Base-by-base conservation (phyloP, 2,797 vertebrate genomes). In the Chaunax sp. region DNA sequence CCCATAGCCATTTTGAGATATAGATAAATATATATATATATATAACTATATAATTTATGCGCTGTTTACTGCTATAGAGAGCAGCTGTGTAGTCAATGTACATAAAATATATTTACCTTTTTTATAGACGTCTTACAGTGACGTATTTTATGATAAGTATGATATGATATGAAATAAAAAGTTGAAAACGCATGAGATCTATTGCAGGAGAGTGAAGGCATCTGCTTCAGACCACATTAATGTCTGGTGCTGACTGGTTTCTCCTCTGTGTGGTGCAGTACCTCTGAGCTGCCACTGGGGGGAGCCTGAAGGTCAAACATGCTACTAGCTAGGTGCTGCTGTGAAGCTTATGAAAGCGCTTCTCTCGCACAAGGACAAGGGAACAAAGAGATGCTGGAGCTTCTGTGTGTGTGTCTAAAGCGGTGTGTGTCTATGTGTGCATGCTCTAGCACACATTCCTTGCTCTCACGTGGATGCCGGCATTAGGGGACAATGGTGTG, bases 351-450 rank as follows among this genome's bases (percentile, higher is more conserved):
- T 90, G 87, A 91, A 92, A 90, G 87, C 75, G 23, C 74, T 79
- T 74, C 83, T 76, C 89, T 89, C 77, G 66, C 83, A 88, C 92
- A 92, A 92, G 90, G 90, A 92, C 89, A 79, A 89, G 86, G 83
- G 87, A 91, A 92, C 90, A 92, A 92, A 92, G 91, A 91, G 87
- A 90, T 89, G 87, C 83, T 86, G 81, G 84, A 85, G 82, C 87
- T 65, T 67, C 80, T 86, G 25, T 80, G 69, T 72, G 73, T 50
- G 68, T 77, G 75, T 43, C 33, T 35, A 35, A 35, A 35, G 3
- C 33, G 69, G 41, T 28, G 56, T 40, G 33, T 56, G 72, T 64
- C 13, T n/a, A 41, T 16, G 53, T 49, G 45, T 12, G 11, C 57
- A 46, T 12, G 33, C 52, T 58, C 63, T 47, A 65, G 35, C 68